A percentile compares a stretch with the other conserved stretches of the same genome.
Evolutionary conservation across 2,113 vertebrate genomes (phyloP).

Genomic region (Amblyopsis rosae): DNA sequence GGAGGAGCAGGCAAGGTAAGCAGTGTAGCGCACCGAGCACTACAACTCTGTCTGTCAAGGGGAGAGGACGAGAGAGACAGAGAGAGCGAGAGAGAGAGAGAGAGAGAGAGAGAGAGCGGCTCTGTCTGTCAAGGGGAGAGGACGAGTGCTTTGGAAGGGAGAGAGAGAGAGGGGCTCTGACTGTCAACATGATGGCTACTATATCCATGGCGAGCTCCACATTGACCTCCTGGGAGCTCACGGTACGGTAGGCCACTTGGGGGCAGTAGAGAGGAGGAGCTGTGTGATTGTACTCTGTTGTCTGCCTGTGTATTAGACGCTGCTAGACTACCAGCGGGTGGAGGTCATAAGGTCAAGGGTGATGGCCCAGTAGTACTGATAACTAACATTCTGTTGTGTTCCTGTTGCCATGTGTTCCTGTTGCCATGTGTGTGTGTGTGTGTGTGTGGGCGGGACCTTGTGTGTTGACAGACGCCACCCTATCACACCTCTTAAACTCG

Average conservation of each 20-base stretch:
- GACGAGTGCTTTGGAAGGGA: neutral
- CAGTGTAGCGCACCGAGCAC: constrained; percentile 15
- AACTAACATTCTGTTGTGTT: too few species aligned
- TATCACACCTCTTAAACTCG: too few species aligned
- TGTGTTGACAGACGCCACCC: too few species aligned
- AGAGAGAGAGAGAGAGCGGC: neutral
- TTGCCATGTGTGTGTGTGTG: too few species aligned
- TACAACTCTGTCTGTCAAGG: neutral
- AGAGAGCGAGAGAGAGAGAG: neutral
- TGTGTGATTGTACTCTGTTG: neutral
- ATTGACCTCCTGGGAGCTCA: constrained; percentile 66
- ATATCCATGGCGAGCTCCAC: constrained; percentile 67
- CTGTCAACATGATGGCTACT: constrained; percentile 76
- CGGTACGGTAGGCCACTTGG: constrained; percentile 78
- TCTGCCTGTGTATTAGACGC: neutral
- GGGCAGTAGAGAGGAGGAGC: neutral
- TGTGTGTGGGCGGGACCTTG: too few species aligned
- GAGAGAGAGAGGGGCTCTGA: constrained; percentile 17
- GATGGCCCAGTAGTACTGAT: too few species aligned
- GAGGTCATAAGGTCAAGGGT: too few species aligned
- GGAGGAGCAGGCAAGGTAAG: constrained; percentile 6
- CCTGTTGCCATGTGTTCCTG: too few species aligned
- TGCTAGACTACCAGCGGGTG: too few species aligned
- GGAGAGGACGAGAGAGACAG: constrained; percentile 8
- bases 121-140: constrained; percentile 7